Conservation (phyloP, 1,140 invertebrate species). For the Ceratina japonica region DNA sequence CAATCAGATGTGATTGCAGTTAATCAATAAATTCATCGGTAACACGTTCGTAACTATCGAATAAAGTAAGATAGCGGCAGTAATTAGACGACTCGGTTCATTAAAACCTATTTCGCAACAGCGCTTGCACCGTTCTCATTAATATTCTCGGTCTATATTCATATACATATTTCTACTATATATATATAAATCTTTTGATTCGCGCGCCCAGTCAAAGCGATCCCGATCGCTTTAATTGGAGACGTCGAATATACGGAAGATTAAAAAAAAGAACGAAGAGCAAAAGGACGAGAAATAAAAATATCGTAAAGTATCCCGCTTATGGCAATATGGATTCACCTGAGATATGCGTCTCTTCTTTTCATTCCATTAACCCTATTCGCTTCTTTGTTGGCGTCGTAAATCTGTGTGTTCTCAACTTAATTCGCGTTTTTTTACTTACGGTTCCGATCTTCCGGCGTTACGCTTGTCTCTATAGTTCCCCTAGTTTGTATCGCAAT, state of each 20-base stretch:
- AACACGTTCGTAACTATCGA: conserved; percentile 49
- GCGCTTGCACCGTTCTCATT: conserved; percentile 28
- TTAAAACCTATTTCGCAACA: conserved; percentile 30
- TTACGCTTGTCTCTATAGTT: conserved; percentile 28
- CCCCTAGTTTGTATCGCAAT: conserved; percentile 36
- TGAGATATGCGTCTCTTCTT: conserved; percentile 21
- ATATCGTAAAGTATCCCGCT: conserved; percentile 7
- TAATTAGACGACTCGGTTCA: conserved; percentile 22
- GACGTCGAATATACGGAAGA: background rate
- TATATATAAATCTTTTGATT: conserved; percentile 7
- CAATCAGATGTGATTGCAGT: conserved; percentile 33
- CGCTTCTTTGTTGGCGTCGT: background rate
- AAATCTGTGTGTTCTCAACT: background rate
- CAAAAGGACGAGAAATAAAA: background rate
- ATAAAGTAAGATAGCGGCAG: conserved; percentile 43
- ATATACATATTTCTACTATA: conserved; percentile 9
- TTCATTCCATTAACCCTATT: background rate
- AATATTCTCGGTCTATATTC: conserved; percentile 1
- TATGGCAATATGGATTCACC: conserved; percentile 30
- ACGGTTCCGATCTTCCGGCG: conserved; percentile 25
- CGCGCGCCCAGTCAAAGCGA: conserved; percentile 4
- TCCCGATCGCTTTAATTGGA: background rate
- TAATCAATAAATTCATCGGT: conserved; percentile 46
- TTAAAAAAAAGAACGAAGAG: conserved; percentile 2
- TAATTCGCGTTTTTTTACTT: conserved; percentile 17